A percentile compares a stretch with the other conserved stretches of the same genome.
Conservation (phyloP, 2,888 invertebrate species). For the Argyresthia goedartella region DNA sequence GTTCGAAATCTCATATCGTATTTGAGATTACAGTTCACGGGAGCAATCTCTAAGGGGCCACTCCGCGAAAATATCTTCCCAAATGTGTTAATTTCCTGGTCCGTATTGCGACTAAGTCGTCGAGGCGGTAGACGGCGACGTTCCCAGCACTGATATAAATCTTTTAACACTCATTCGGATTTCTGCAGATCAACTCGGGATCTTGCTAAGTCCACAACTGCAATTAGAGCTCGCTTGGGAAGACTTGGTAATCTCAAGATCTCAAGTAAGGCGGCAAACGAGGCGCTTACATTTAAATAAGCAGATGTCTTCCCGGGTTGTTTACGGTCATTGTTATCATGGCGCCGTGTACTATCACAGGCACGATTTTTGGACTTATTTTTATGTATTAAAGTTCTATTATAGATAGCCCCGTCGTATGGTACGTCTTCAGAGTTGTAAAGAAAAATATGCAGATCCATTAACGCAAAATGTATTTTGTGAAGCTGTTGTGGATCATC, state of each 20-base stretch:
- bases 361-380: too few species aligned
- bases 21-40: not conserved
- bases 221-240: constrained; percentile 54
- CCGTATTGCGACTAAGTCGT: constrained; percentile 29
- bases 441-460: too few species aligned
- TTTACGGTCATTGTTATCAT: not conserved
- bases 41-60: not conserved
- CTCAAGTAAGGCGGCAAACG: constrained; percentile 37
- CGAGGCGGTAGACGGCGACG: constrained; percentile 21
- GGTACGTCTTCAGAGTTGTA: too few species aligned
- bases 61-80: constrained; percentile 10
- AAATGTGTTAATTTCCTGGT: constrained; percentile 57
- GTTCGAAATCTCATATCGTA: not conserved
- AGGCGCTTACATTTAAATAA: constrained; percentile 31
- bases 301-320: constrained; percentile 10
- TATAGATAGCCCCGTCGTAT: too few species aligned
- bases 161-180: constrained; percentile 62
- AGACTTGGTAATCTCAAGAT: constrained; percentile 51
- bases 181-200: constrained; percentile 43
- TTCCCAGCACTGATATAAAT: constrained; percentile 56
- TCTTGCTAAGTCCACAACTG: constrained; percentile 55
- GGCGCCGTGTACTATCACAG: too few species aligned
- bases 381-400: too few species aligned
- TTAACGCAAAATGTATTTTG: too few species aligned
- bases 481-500: too few species aligned